A percentile compares a stretch with the other conserved stretches of the same genome.
Evolutionary conservation across 2,113 vertebrate genomes (phyloP).

Genomic region (Chaetodon trifascialis): DNA sequence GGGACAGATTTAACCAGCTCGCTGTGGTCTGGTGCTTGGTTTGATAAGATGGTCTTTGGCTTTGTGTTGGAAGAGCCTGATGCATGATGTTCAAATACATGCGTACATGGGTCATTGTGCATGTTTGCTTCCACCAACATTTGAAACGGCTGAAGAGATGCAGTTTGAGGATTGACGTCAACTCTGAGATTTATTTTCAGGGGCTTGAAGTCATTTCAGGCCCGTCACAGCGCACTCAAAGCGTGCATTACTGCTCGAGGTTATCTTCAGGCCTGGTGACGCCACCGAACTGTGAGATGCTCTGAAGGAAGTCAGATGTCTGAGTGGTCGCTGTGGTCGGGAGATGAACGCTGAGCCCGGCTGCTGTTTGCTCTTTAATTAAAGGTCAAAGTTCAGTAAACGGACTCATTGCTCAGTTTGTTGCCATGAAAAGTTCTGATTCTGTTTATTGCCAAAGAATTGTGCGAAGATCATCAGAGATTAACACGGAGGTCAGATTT

Average conservation of each 20-base stretch:
- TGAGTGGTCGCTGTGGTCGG: not conserved
- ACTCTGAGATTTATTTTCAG: too few species aligned
- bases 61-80: not conserved
- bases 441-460: too few species aligned
- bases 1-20: constrained; percentile 18
- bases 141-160: too few species aligned
- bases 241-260: not conserved
- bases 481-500: not conserved
- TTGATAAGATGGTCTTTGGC: not conserved
- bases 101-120: not conserved
- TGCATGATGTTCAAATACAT: not conserved
- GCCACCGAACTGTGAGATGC: too few species aligned
- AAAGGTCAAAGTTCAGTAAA: too few species aligned
- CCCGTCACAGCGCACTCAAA: not conserved
- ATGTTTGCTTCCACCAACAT: not conserved
- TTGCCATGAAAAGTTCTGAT: not conserved
- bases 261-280: not conserved
- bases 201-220: not conserved
- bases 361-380: too few species aligned
- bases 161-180: too few species aligned
- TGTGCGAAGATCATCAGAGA: not conserved
- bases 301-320: not conserved
- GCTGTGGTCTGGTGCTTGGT: not conserved
- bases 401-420: not conserved
- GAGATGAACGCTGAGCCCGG: too few species aligned